Evolutionary conservation across 2,888 invertebrate genomes (phyloP), one percentile per base, ranked within the genome.

Genomic region (Uloborus plumipes): DNA sequence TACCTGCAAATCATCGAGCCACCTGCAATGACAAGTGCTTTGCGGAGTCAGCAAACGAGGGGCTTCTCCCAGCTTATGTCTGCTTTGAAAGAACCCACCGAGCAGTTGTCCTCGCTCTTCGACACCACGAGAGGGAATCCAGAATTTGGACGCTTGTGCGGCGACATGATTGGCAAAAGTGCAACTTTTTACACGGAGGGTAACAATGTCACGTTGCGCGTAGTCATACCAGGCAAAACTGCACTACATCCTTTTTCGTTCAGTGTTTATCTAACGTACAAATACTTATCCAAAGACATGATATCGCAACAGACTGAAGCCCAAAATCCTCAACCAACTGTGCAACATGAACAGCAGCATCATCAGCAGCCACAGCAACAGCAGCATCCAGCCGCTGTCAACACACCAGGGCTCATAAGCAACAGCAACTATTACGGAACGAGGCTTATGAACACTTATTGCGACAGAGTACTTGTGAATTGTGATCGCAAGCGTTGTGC

Each of bases 401-500:
- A 53, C 53, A 77, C 71, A 26, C 26, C 31, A 16, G 15, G 1
- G 15, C 16, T 67, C 50, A 78, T 64, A 71, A 95, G 31, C 58
- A 59, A 65, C 64, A 80, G 67, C 22, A 93, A 93, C 85, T 94
- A 94, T 89, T 85, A 78, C 22, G 85, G 85, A 14, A 84, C 76
- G 13, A 80, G 66, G 49, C 31, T 84, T 18, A 67, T 69, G 64
- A 83, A 85, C 69, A 84, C 85, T 0, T 85, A 80, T 61, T 95
- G 95, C 89, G 94, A 94, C 90, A 92, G 94, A 87, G 92, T 94
- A 87, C 91, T 94, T 87, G 94, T 93, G 87, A 93, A 93, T 88
- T 95, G 95, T 89, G 93, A 93, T 89, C 91, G 92, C 82, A 89
- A 90, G 69, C 89, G 90, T 64, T 94, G 94, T 89, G 92, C 94